Evolutionary conservation across 2,888 invertebrate genomes (phyloP).

Genomic region (Tipula helvola): DNA sequence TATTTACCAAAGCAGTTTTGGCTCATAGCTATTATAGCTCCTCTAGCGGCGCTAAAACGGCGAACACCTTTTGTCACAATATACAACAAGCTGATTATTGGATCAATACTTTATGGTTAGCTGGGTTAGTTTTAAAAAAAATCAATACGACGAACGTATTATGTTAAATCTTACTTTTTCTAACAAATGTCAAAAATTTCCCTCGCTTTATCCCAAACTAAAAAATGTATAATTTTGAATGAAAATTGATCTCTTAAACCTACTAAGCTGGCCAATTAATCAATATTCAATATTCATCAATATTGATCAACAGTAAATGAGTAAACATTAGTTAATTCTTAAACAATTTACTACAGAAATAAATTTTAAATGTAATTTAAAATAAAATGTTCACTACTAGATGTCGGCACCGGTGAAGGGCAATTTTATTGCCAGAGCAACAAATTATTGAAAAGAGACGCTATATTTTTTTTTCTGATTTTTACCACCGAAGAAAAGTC

Average conservation of each 20-base stretch:
- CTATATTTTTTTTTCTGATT: neutral
- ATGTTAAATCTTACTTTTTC: neutral
- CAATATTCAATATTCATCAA: too few relatives aligned
- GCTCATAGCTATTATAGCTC: too few relatives aligned
- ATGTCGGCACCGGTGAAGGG: neutral
- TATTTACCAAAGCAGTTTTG: too few relatives aligned
- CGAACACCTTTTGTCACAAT: too few relatives aligned
- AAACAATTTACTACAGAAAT: neutral
- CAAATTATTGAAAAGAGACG: slow-evolving; percentile 9
- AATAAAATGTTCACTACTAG: neutral
- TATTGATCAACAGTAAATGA: too few relatives aligned
- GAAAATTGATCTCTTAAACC: too few relatives aligned
- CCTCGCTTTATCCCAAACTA: neutral
- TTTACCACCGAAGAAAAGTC: neutral
- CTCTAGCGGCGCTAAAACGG: too few relatives aligned
- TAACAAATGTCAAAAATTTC: neutral
- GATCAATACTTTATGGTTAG: neutral
- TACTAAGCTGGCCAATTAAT: too few relatives aligned
- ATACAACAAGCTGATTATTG: too few relatives aligned
- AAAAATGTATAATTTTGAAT: too few relatives aligned
- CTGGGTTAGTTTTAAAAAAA: neutral
- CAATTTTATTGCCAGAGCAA: slow-evolving; percentile 4
- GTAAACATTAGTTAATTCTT: too few relatives aligned
- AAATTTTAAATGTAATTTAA: neutral
- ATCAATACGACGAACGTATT: neutral